phyloP scores from a whole-genome alignment of 2,113 vertebrate species.

The Oryzias celebensis region DNA sequence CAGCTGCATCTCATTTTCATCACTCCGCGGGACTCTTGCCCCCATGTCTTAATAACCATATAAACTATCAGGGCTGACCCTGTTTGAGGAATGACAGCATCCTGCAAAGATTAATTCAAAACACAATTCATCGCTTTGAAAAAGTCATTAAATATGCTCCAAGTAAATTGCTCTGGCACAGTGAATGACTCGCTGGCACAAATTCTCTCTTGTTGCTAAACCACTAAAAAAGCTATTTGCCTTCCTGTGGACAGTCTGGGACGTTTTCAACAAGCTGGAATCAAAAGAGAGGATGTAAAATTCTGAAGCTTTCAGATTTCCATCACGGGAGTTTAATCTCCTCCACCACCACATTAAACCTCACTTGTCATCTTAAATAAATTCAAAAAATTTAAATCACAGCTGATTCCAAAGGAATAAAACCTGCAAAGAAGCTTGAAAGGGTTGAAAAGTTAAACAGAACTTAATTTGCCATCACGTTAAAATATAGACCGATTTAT shows the following conservation, averaged over 20 bases:
- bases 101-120: slow-evolving; percentile 53
- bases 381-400: background rate
- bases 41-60: slow-evolving; percentile 28
- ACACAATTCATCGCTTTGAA: slow-evolving; percentile 53
- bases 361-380: slow-evolving; percentile 10
- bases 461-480: too few relatives aligned
- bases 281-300: background rate
- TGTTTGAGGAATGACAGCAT: slow-evolving; percentile 45
- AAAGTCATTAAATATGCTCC: slow-evolving; percentile 58
- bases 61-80: slow-evolving; percentile 28
- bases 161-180: slow-evolving; percentile 56
- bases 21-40: background rate
- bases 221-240: slow-evolving; percentile 45
- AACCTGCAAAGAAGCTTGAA: too few relatives aligned
- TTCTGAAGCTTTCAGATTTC: slow-evolving; percentile 4
- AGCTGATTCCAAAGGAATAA: background rate
- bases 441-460: too few relatives aligned
- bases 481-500: too few relatives aligned
- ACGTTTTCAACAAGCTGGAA: slow-evolving; percentile 6
- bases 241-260: slow-evolving; percentile 32
- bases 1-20: slow-evolving; percentile 17
- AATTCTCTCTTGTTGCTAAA: background rate
- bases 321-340: slow-evolving; percentile 14
- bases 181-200: slow-evolving; percentile 30
- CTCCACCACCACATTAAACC: slow-evolving; percentile 6